Evolutionary conservation across 2,113 vertebrate species (phyloP).

Genomic region (Prolemur simus): DNA sequence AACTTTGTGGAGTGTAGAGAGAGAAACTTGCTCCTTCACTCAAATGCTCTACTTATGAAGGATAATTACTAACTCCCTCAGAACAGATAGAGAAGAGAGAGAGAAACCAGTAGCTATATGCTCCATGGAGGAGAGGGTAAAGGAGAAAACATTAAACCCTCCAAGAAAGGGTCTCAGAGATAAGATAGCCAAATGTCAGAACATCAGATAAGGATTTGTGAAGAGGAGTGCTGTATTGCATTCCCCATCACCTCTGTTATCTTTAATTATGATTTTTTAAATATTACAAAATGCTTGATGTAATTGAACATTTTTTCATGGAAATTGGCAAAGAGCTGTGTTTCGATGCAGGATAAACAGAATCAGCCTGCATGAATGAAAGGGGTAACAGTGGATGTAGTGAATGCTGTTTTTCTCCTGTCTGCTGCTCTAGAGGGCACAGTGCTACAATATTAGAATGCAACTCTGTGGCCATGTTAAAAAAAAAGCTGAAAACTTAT

Average conservation of each 20-base stretch:
- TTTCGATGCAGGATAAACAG: neutral
- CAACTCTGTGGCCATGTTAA: neutral
- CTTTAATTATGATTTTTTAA: neutral
- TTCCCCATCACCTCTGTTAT: neutral
- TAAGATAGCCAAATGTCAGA: neutral
- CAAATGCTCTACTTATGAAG: neutral
- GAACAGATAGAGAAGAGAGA: neutral
- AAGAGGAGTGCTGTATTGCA: fast-evolving
- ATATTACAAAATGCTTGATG: neutral
- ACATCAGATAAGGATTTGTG: neutral
- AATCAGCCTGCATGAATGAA: neutral
- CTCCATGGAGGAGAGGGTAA: neutral
- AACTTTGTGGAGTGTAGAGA: neutral
- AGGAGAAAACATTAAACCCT: neutral
- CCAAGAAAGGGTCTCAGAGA: neutral
- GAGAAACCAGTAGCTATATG: neutral
- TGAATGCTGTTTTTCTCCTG: fast-evolving
- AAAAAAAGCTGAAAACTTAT: neutral
- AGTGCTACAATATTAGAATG: neutral
- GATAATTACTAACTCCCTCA: neutral
- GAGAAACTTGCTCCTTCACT: neutral
- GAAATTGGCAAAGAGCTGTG: neutral
- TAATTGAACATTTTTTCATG: neutral
- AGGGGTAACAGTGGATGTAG: fast-evolving
- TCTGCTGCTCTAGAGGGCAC: neutral